These are phyloP conservation scores for Cygnus olor DNA, from an alignment of 2,797 vertebrate species.

Conservation along the genomic window DNA sequence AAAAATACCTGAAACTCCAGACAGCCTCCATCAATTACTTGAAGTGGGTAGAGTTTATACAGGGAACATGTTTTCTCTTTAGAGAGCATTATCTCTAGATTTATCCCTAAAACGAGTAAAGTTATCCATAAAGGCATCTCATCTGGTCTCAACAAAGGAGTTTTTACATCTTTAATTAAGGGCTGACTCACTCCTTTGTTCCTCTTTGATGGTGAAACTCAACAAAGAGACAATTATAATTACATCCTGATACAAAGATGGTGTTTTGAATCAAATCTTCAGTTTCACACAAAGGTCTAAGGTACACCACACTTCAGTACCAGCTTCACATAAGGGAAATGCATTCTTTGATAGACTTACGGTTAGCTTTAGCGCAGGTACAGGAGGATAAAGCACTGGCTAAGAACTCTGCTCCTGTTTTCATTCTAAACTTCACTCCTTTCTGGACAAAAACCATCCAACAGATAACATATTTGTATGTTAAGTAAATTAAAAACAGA, in stretches of 20 bases:
- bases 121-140: neutral
- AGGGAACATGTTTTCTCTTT: neutral
- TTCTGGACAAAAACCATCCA: neutral
- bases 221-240: neutral
- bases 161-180: neutral
- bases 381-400: neutral
- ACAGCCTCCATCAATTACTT: neutral
- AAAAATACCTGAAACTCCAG: neutral
- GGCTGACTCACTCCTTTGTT: neutral
- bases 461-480: neutral
- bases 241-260: neutral
- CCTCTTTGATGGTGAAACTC: neutral
- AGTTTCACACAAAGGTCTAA: neutral
- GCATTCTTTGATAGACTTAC: neutral
- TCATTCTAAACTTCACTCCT: neutral
- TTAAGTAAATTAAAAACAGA: neutral
- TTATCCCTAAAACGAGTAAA: neutral
- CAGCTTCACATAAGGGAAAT: neutral
- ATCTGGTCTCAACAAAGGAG: neutral
- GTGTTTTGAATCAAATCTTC: neutral
- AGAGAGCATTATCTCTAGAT: neutral
- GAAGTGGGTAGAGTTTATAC: neutral
- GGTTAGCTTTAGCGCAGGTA: neutral
- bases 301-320: neutral
- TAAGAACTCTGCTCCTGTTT: neutral